Evolutionary conservation across 2,797 vertebrate genomes (phyloP), one percentile per base, ranked within the genome.

Genomic region (Spheniscus humboldti): DNA sequence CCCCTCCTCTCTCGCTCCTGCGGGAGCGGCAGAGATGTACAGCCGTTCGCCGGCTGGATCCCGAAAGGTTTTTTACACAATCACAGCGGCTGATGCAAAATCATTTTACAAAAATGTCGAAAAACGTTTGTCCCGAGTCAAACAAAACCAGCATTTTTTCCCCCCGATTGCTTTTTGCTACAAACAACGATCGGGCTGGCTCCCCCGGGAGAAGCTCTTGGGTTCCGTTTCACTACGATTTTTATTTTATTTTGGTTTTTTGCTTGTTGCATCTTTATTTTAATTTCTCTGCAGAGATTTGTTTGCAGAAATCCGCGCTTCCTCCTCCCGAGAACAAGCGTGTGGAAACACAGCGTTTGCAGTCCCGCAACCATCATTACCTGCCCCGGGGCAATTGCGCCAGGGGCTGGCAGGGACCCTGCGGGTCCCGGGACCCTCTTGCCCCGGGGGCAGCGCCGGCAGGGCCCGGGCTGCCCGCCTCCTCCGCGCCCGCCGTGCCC

Each of bases 281-380:
- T 18, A 14, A 74, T 52, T 72, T 50, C 17, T 24, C 59, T 25
- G 62, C 30, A 8, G 37, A 28, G 7, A 7, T 66, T 37, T 53
- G 14, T 45, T 1, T 18, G 18, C 30, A 9, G 24, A 5, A 13
- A 28, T 8, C 6, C 1, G 4, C 19, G 7, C 27, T 30, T 47
- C 28, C 50, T 41, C 28, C 22, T 28, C n/a, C 39, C 12, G 11
- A 47, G 47, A 57, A 13, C 18, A 19, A 23, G 15, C 1, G 25
- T 14, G 45, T 18, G 33, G 9, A 35, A 81, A 25, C 37, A 19
- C 31, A 9, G 10, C 2, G 2, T 19, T 73, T 56, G 71, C 11
- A 11, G 13, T 28, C 80, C 30, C 12, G 13, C 35, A 35, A 2
- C 10, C 82, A 4, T 1, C 60, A 1, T 9, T 43, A 9, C 24